A percentile compares a stretch with the other conserved stretches of the same genome.
phyloP scores from a whole-genome alignment of 2,888 invertebrate genomes.

The Macrophya annulata region DNA sequence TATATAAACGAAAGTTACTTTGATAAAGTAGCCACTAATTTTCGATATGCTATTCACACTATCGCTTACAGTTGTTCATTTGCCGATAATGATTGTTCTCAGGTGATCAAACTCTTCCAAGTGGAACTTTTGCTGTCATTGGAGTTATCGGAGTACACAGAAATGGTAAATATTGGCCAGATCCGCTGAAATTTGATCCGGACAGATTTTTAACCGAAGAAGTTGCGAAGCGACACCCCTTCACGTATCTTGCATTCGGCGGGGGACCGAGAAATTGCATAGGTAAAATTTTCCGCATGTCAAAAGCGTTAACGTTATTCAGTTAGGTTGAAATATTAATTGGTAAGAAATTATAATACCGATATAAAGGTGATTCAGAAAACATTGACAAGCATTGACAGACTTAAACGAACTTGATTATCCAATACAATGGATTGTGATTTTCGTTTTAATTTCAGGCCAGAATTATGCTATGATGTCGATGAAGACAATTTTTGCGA shows the following conservation, averaged over 20 bases:
- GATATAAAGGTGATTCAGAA: not conserved
- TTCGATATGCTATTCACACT: not conserved
- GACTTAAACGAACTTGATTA: not conserved
- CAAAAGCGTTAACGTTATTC: not conserved
- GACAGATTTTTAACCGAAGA: constrained; percentile 69
- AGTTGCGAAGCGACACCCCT: constrained; percentile 66
- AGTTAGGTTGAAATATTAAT: not conserved
- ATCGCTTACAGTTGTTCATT: not conserved
- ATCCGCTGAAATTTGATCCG: constrained; percentile 69
- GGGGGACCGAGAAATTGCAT: constrained; percentile 68
- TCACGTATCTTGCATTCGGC: constrained; percentile 68
- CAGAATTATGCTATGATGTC: constrained; percentile 6
- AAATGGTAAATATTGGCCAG: constrained; percentile 64
- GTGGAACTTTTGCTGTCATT: constrained; percentile 62
- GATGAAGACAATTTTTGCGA: not conserved
- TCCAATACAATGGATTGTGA: too few species aligned
- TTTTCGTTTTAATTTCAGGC: constrained; percentile 26
- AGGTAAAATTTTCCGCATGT: constrained; percentile 60
- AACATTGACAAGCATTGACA: not conserved
- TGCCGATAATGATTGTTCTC: not conserved
- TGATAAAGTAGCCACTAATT: too few species aligned
- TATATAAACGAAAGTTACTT: constrained; percentile 74
- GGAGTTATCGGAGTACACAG: constrained; percentile 64
- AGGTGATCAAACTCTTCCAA: constrained; percentile 63
- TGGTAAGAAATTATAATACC: not conserved